Evolutionary conservation across 2,797 vertebrate genomes (phyloP).

Genomic region (Gobio occitaniae): DNA sequence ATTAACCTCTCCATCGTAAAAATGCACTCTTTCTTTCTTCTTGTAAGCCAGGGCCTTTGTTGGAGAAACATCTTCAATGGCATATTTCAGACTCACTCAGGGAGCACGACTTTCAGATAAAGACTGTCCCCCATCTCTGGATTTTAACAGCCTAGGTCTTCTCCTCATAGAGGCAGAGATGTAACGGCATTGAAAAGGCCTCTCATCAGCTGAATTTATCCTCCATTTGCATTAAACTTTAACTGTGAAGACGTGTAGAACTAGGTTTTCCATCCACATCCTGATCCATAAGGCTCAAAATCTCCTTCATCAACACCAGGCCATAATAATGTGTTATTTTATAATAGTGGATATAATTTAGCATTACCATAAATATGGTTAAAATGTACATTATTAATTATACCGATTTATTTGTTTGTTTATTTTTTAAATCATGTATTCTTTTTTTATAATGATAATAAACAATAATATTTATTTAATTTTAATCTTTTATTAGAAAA

Average conservation of each 20-base stretch:
- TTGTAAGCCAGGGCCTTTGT: constrained; percentile 33
- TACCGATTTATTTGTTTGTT: too few species aligned
- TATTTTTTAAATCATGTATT: too few species aligned
- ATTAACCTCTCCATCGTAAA: constrained; percentile 52
- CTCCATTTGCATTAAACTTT: not conserved
- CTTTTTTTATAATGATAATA: too few species aligned
- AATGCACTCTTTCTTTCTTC: constrained; percentile 1
- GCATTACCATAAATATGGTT: not conserved
- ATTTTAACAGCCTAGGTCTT: constrained; percentile 28
- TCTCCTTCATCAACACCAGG: not conserved
- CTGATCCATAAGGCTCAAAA: not conserved
- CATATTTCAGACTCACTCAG: constrained; percentile 28
- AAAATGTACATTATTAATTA: not conserved
- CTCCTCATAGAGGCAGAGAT: constrained; percentile 7
- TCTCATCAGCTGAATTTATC: constrained; percentile 14
- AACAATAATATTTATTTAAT: too few species aligned
- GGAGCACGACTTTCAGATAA: constrained; percentile 27
- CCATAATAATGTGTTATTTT: not conserved
- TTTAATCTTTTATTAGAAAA: too few species aligned
- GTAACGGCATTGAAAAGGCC: constrained; percentile 20
- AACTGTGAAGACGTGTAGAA: constrained; percentile 9
- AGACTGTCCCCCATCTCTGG: constrained; percentile 21
- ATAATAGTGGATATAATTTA: not conserved
- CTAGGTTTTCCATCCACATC: not conserved
- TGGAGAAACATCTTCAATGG: constrained; percentile 46